phyloP scores from a whole-genome alignment of 1,140 invertebrate species.

The Pissodes strobi region DNA sequence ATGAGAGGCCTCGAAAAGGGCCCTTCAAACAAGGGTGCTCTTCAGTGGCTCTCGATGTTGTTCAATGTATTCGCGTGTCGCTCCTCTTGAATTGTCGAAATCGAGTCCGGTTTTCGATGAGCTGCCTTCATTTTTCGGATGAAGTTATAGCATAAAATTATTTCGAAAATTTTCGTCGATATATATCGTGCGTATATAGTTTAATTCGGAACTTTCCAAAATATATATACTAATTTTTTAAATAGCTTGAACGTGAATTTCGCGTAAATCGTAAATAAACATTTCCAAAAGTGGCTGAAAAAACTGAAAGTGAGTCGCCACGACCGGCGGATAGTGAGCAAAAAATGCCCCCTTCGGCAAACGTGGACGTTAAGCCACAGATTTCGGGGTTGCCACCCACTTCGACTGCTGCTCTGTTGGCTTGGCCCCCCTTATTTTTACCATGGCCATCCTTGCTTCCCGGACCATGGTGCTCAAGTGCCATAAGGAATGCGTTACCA shows the following conservation, averaged over 20 bases:
- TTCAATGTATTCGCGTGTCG: conserved; percentile 54
- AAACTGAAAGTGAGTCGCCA: conserved; percentile 26
- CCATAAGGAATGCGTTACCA: conserved; percentile 51
- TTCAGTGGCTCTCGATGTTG: conserved; percentile 54
- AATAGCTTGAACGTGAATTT: too few species aligned
- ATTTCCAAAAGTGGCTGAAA: conserved; percentile 52
- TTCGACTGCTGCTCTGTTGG: conserved; percentile 47
- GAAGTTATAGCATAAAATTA: too few species aligned
- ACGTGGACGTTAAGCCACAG: conserved; percentile 6
- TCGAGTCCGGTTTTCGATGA: conserved; percentile 18
- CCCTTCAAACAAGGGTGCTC: conserved; percentile 51
- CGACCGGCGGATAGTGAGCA: conserved; percentile 40
- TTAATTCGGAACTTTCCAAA: too few species aligned
- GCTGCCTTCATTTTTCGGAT: too few species aligned
- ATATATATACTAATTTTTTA: too few species aligned
- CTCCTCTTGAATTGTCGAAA: conserved; percentile 43
- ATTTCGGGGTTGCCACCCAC: conserved; percentile 24
- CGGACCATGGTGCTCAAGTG: conserved; percentile 51
- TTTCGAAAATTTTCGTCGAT: too few species aligned
- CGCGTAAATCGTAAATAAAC: too few species aligned
- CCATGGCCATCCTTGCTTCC: conserved; percentile 54
- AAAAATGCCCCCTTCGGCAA: conserved; percentile 44
- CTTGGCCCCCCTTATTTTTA: conserved; percentile 54
- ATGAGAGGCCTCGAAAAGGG: conserved; percentile 47
- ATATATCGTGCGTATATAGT: too few species aligned